These are phyloP conservation scores for Notechis scutatus DNA, from an alignment of 2,113 vertebrate genomes.

Conservation along the genomic window DNA sequence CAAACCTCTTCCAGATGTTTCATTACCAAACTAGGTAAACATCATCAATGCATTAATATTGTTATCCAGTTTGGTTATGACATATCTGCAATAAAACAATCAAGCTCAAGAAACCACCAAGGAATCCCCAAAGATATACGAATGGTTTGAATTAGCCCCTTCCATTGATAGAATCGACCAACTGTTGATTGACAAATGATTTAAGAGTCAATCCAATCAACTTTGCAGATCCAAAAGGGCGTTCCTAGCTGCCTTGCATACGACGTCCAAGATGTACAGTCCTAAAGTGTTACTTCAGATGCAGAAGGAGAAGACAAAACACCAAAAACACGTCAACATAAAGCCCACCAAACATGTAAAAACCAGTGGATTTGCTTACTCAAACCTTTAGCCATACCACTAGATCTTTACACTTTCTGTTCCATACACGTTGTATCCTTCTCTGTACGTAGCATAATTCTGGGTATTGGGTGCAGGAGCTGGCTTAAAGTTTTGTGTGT, in stretches of 20 bases:
- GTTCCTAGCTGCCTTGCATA: not conserved
- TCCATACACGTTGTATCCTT: constrained; percentile 99
- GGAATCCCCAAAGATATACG: not conserved
- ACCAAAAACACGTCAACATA: not conserved
- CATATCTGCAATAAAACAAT: not conserved
- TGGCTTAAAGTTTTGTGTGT: constrained; percentile 98
- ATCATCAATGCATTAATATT: not conserved
- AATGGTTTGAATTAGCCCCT: not conserved
- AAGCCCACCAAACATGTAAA: not conserved
- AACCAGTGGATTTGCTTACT: constrained; percentile 43
- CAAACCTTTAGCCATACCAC: constrained; percentile 78
- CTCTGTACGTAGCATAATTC: constrained; percentile 99
- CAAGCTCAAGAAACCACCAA: not conserved
- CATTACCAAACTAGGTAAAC: not conserved
- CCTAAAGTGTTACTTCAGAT: not conserved
- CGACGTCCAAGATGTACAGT: not conserved
- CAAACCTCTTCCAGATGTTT: not conserved
- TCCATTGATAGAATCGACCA: not conserved
- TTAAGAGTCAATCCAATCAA: not conserved
- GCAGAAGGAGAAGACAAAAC: not conserved
- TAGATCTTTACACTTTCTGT: constrained; percentile 99
- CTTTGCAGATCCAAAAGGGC: not conserved
- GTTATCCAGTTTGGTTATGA: not conserved
- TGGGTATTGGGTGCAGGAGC: constrained; percentile 94
- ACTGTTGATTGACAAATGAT: not conserved